Conservation (phyloP, 2,113 vertebrate species). For the Alethe diademata region DNA sequence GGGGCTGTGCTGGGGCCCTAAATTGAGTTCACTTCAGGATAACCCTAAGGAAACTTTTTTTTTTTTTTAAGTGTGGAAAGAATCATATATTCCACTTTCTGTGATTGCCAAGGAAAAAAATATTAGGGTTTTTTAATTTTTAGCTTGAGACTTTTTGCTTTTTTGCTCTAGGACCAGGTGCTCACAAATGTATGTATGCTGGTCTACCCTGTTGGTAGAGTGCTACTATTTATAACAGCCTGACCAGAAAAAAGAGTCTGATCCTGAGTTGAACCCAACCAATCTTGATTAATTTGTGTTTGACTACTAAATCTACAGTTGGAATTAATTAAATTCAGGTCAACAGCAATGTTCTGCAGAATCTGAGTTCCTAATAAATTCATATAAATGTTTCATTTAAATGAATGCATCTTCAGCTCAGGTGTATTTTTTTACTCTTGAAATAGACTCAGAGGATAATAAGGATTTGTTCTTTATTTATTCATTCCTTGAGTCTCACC, state of each 20-base stretch:
- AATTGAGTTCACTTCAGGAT: slow-evolving; percentile 15
- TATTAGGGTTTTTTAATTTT: not conserved
- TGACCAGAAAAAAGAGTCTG: not conserved
- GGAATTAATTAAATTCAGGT: not conserved
- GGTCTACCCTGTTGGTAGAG: not conserved
- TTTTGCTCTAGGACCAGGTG: not conserved
- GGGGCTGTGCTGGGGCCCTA: not conserved
- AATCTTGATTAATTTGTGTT: not conserved
- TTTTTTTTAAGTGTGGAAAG: not conserved
- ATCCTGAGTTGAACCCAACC: not conserved
- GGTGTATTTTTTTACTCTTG: not conserved
- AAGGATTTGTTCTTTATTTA: not conserved
- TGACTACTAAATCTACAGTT: not conserved
- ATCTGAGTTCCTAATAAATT: not conserved
- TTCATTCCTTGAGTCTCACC: not conserved
- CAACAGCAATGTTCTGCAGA: not conserved
- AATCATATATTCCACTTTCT: not conserved
- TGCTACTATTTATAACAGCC: not conserved
- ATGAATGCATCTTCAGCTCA: not conserved
- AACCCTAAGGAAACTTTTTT: not conserved
- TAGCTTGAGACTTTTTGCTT: not conserved
- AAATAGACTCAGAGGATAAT: not conserved
- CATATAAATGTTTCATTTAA: not conserved
- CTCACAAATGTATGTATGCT: fast-evolving
- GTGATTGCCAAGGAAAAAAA: not conserved